These are phyloP conservation scores for Tinea semifulvella DNA, from an alignment of 2,888 invertebrate species.

Conservation along the genomic window DNA sequence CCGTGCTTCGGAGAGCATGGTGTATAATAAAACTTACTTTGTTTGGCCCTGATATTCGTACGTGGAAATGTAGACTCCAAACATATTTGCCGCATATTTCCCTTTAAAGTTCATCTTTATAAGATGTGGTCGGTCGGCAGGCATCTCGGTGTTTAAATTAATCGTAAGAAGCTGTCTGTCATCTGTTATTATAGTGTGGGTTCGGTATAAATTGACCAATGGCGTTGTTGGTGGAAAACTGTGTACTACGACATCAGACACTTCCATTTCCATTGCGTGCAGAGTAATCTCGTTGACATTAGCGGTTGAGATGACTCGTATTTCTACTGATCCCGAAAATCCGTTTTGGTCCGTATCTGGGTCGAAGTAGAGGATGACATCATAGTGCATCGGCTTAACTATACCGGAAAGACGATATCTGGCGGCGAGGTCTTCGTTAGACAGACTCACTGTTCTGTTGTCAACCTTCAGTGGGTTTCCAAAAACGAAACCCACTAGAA, in stretches of 20 bases:
- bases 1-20: too few species aligned
- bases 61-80: conserved; percentile 71
- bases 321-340: conserved; percentile 53
- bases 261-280: conserved; percentile 53
- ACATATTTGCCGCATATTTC: conserved; percentile 63
- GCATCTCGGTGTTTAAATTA: conserved; percentile 33
- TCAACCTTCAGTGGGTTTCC: conserved; percentile 3
- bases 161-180: conserved; percentile 62
- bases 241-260: conserved; percentile 30
- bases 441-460: not conserved
- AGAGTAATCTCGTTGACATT: conserved; percentile 40
- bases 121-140: conserved; percentile 40
- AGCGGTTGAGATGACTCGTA: conserved; percentile 35
- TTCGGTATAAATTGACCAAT: not conserved
- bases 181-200: conserved; percentile 27
- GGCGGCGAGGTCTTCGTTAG: conserved; percentile 24
- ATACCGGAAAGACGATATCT: conserved; percentile 62
- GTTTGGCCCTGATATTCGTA: conserved; percentile 34
- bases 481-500: not conserved
- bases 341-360: conserved; percentile 40
- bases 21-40: conserved; percentile 17
- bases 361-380: conserved; percentile 52
- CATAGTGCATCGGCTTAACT: conserved; percentile 61
- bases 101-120: conserved; percentile 67
- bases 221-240: not conserved